Conservation (phyloP, 2,113 vertebrate genomes). For the Notarius lentiginosus region DNA sequence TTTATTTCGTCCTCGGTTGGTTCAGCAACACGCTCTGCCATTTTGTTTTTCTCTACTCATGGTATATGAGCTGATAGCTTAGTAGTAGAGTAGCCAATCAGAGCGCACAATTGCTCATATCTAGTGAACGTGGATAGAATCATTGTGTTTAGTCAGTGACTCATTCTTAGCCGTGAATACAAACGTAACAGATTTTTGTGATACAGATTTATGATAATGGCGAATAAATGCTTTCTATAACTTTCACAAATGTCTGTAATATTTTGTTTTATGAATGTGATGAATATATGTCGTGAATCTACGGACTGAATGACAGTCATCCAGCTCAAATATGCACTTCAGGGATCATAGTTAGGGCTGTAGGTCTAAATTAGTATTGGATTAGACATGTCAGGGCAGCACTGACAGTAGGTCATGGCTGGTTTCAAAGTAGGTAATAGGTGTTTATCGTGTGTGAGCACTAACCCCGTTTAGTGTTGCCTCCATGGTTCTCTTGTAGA, state of each 20-base stretch:
- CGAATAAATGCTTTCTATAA: not conserved
- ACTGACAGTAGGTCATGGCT: not conserved
- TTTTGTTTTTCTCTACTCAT: too few species aligned
- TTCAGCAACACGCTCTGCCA: too few species aligned
- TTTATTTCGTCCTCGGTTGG: too few species aligned
- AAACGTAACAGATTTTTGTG: not conserved
- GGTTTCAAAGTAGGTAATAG: not conserved
- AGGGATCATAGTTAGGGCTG: not conserved
- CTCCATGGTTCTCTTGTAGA: not conserved
- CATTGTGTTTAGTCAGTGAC: not conserved
- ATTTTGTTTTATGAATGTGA: not conserved
- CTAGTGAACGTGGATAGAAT: too few species aligned
- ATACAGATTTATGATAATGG: not conserved
- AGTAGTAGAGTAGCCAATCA: too few species aligned
- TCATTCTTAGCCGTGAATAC: not conserved
- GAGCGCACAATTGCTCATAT: too few species aligned
- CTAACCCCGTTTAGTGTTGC: slow-evolving; percentile 25
- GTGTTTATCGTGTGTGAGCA: not conserved
- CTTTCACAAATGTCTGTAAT: not conserved
- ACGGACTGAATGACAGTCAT: not conserved
- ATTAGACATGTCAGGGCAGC: not conserved
- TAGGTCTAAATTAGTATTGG: not conserved
- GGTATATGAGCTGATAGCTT: too few species aligned
- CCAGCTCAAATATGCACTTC: not conserved
- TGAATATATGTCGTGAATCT: not conserved